Evolutionary conservation across 1,140 invertebrate genomes (phyloP), one percentile per base, ranked within the genome.

Genomic region (Sinella curviseta): DNA sequence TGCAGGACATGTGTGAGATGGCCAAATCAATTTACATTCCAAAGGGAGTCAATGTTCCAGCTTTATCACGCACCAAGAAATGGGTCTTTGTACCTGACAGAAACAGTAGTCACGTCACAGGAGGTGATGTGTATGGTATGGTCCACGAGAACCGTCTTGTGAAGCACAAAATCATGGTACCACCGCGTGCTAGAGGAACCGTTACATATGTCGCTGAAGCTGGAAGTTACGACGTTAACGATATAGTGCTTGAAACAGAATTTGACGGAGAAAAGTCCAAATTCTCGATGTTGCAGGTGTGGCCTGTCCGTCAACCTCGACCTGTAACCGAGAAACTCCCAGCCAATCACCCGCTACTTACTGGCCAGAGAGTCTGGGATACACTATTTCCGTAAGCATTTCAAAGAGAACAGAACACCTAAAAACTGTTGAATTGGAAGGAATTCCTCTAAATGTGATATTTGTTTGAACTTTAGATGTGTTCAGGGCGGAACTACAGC

Each of bases 401-500:
- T n/a, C 3, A 30, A 60, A 4, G 14, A 14, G 57, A 17, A 57
- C 31, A 39, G 28, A 74, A 1, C 28, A 3, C 3, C 2, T 20
- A 16, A 57, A 77, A 77, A 76, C 77, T 70, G 4, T 67, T 26
- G 24, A 60, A 3, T 60, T 26, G 8, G 77, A 39, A 39, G 35
- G 17, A 54, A 31, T 39, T n/a, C 36, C n/a, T n/a, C n/a, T n/a
- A n/a, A n/a, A n/a, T n/a, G n/a, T n/a, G n/a, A n/a, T n/a, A n/a
- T 3, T 78, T 33, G 30, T 79, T 36, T 39, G 17, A 34, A 65
- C 84, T 86, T 1, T 86, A 94, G 93, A 76, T 97, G 97, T 87
- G 97, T 99, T 12, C 97, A 99, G 89, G 98, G 98, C 84, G 98
- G 98, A 85, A 99, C 98, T 26, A 99, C 98, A 0, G 98, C 98